Evolutionary conservation across 2,888 invertebrate species (phyloP).

Genomic region (Lumbricus terrestris): DNA sequence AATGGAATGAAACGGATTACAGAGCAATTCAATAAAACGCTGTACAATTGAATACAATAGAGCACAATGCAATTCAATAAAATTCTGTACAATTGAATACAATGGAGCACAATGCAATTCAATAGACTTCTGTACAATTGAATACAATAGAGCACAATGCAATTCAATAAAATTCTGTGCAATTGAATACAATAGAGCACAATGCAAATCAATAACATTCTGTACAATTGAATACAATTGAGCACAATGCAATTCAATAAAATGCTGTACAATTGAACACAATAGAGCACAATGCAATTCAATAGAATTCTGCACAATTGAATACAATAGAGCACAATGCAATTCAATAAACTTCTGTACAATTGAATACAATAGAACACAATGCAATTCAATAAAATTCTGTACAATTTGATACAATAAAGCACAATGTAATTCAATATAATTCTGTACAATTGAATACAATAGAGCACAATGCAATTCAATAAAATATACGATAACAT

Average conservation of each 20-base stretch:
- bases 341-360: too few species aligned
- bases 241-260: not conserved
- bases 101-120: not conserved
- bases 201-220: not conserved
- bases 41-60: not conserved
- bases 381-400: too few species aligned
- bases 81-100: too few species aligned
- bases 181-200: not conserved
- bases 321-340: not conserved
- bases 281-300: not conserved
- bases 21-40: not conserved
- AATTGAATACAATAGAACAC: too few species aligned
- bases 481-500: too few species aligned
- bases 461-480: too few species aligned
- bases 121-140: not conserved
- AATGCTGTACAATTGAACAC: not conserved
- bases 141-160: not conserved
- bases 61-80: not conserved
- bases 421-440: too few species aligned
- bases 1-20: not conserved
- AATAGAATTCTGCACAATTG: too few species aligned
- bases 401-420: too few species aligned
- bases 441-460: too few species aligned
- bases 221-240: not conserved
- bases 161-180: not conserved